Evolutionary conservation across 2,888 invertebrate genomes (phyloP).

Genomic region (Pristionchus exspectatus): DNA sequence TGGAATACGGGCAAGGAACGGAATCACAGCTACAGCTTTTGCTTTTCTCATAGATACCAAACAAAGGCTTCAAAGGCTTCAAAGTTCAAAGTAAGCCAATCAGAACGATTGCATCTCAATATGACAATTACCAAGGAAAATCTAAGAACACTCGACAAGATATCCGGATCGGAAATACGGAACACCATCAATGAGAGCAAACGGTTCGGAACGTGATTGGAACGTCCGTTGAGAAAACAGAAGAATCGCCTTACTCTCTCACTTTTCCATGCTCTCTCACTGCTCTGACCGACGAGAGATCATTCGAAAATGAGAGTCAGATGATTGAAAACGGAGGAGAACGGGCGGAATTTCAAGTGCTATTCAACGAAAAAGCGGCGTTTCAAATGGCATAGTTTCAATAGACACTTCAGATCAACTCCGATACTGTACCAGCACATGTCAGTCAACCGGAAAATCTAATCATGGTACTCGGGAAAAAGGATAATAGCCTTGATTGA

Average conservation of each 20-base stretch:
- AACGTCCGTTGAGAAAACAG: background rate
- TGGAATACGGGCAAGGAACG: too few relatives aligned
- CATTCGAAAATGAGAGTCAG: too few relatives aligned
- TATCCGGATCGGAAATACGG: slow-evolving; percentile 20
- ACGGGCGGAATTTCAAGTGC: background rate
- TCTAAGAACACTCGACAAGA: background rate
- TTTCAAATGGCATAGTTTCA: background rate
- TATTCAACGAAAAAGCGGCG: background rate
- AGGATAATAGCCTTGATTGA: too few relatives aligned
- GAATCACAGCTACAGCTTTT: too few relatives aligned
- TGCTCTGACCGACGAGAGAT: too few relatives aligned
- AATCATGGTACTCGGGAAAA: too few relatives aligned
- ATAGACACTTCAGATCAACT: background rate
- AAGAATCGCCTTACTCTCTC: too few relatives aligned
- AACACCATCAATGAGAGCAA: background rate
- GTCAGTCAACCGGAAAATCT: background rate
- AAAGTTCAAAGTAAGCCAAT: background rate
- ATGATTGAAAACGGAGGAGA: background rate
- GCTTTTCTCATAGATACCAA: too few relatives aligned
- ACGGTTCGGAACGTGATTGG: slow-evolving; percentile 41
- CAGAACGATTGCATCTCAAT: too few relatives aligned
- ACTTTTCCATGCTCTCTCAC: too few relatives aligned
- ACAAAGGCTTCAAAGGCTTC: too few relatives aligned
- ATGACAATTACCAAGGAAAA: background rate
- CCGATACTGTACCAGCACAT: background rate